Conservation (phyloP, 2,113 vertebrate species). For the Boulengeromyrus knoepffleri region DNA sequence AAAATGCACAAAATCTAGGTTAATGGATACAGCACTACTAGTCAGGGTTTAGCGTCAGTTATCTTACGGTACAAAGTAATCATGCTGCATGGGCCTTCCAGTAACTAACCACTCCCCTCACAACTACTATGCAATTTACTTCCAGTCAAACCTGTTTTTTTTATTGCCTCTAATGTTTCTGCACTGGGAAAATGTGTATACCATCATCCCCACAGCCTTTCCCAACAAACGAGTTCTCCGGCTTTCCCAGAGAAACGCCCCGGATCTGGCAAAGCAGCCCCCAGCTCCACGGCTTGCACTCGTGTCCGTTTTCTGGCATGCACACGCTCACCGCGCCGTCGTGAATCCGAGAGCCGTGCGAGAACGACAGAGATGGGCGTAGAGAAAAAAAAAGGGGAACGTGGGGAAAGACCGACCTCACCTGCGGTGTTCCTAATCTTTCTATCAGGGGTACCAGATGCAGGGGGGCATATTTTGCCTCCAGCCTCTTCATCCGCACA, state of each 20-base stretch:
- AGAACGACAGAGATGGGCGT: too few relatives aligned
- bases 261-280: not conserved
- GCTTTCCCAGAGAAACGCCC: not conserved
- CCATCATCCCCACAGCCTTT: too few relatives aligned
- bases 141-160: not conserved
- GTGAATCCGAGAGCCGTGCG: not conserved
- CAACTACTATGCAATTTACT: not conserved
- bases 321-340: not conserved
- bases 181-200: not conserved
- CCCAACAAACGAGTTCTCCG: not conserved
- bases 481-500: constrained; percentile 96
- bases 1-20: not conserved
- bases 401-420: constrained; percentile 43
- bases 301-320: not conserved
- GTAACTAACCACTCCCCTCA: not conserved
- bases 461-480: constrained; percentile 96
- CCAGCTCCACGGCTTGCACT: not conserved
- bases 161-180: not conserved
- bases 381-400: not conserved
- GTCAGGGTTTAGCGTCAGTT: not conserved
- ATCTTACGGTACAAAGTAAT: not conserved
- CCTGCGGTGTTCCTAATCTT: constrained; percentile 95
- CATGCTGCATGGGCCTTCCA: not conserved
- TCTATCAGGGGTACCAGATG: constrained; percentile 97
- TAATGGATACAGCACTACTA: not conserved